Evolutionary conservation across 2,113 vertebrate genomes (phyloP).

Genomic region (Nasalis larvatus): DNA sequence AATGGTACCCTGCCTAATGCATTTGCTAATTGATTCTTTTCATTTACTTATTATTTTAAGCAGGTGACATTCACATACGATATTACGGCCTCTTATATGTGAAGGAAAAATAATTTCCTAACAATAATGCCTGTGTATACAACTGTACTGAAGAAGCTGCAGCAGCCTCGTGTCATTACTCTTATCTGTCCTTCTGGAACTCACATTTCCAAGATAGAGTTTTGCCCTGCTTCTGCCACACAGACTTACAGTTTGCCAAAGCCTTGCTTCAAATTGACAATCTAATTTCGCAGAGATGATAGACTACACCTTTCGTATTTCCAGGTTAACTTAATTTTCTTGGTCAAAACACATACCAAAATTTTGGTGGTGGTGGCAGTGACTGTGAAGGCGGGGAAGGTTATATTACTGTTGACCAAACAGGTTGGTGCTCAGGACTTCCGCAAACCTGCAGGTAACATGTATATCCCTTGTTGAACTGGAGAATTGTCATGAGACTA

Average conservation of each 20-base stretch:
- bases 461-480: background rate
- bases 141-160: background rate
- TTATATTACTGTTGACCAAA: background rate
- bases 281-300: background rate
- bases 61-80: background rate
- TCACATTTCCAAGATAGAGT: background rate
- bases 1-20: accelerated
- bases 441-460: background rate
- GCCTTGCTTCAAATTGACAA: background rate
- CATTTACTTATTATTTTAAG: background rate
- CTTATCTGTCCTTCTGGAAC: background rate
- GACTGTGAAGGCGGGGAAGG: background rate
- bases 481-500: background rate
- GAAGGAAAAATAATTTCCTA: background rate
- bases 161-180: background rate
- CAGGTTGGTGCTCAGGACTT: background rate
- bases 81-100: background rate
- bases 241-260: background rate
- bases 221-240: background rate
- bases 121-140: background rate
- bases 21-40: background rate
- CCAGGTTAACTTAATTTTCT: background rate
- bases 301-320: background rate
- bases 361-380: background rate
- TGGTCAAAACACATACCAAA: background rate